A percentile compares a stretch with the other conserved stretches of the same genome.
Conservation (phyloP, 2,113 vertebrate genomes). For the Hypanus sabinus region DNA sequence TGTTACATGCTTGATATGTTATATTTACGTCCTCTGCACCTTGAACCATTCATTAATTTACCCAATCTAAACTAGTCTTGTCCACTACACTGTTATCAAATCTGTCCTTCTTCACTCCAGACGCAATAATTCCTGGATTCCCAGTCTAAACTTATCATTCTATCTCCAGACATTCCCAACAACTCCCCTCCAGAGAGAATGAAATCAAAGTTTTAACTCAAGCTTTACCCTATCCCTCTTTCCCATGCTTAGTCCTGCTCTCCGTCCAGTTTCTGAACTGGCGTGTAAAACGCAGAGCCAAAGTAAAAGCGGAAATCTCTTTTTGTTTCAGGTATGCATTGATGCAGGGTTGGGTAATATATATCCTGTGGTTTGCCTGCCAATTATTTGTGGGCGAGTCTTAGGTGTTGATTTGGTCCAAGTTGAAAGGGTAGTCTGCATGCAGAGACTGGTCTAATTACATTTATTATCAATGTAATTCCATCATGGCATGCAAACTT, state of each 20-base stretch:
- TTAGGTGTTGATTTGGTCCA: background rate
- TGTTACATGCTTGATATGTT: too few species aligned
- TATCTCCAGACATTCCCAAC: too few species aligned
- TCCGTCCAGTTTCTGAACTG: background rate
- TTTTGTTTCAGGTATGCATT: background rate
- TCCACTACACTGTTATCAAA: too few species aligned
- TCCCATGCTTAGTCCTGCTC: background rate
- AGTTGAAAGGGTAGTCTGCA: background rate
- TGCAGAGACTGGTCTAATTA: background rate
- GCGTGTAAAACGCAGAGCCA: background rate
- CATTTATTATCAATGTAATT: background rate
- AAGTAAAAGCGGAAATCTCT: background rate
- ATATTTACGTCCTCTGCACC: too few species aligned
- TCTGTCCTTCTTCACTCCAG: too few species aligned
- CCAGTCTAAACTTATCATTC: too few species aligned
- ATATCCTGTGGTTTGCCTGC: background rate
- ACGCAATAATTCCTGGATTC: too few species aligned
- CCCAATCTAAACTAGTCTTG: too few species aligned
- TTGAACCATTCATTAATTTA: too few species aligned
- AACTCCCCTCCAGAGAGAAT: background rate
- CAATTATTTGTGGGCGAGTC: background rate
- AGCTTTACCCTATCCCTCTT: background rate
- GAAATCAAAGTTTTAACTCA: background rate
- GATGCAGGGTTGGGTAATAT: background rate
- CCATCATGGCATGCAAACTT: background rate